phyloP scores from a whole-genome alignment of 2,113 vertebrate species.

The Delphinapterus leucas region DNA sequence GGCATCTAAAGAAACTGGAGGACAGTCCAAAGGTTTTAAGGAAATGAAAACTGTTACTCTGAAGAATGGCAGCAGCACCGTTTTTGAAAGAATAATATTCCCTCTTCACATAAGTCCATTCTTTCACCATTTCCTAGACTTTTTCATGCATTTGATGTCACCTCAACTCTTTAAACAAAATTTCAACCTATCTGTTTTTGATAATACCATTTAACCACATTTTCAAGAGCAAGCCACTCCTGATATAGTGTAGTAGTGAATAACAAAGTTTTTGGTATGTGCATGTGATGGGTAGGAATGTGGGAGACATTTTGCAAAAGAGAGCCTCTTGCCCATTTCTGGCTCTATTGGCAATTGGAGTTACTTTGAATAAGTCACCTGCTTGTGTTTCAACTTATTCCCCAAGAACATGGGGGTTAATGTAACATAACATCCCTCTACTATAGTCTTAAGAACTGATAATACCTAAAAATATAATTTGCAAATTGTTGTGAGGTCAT shows the following conservation, averaged over 20 bases:
- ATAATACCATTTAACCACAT: background rate
- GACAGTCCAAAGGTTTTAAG: background rate
- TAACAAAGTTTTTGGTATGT: background rate
- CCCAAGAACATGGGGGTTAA: background rate
- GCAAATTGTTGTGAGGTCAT: background rate
- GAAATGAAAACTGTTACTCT: background rate
- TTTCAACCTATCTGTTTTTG: background rate
- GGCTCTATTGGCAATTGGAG: background rate
- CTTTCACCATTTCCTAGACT: background rate
- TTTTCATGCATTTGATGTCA: background rate
- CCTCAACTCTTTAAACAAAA: background rate
- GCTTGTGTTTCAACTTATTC: background rate
- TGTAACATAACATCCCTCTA: background rate
- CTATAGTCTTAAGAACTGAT: background rate
- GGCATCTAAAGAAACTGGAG: background rate
- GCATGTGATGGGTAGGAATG: rapidly evolving
- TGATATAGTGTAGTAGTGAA: background rate
- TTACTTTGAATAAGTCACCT: background rate
- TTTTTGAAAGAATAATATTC: background rate
- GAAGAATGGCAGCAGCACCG: background rate
- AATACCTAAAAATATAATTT: constrained; percentile 25
- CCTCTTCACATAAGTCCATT: background rate
- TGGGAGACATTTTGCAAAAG: background rate
- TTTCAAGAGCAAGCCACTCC: background rate
- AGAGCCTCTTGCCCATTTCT: background rate